These are phyloP conservation scores for Metopia argyrocephala DNA, from an alignment of 2,888 invertebrate species.

Conservation along the genomic window DNA sequence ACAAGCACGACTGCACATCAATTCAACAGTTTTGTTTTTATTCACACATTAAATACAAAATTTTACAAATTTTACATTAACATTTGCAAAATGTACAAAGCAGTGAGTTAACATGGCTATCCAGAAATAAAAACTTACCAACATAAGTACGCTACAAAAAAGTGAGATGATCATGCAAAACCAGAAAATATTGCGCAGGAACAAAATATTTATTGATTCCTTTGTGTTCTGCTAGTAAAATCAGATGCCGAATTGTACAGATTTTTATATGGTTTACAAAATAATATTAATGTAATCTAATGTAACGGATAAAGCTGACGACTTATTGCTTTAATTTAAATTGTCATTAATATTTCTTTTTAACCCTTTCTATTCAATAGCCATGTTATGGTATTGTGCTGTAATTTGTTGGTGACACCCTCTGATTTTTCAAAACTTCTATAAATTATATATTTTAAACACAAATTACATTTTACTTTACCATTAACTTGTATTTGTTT, in stretches of 20 bases:
- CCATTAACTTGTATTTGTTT: neutral
- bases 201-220: slow-evolving; percentile 40
- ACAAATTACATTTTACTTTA: neutral
- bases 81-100: slow-evolving; percentile 51
- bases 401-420: neutral
- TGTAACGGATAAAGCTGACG: neutral
- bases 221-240: neutral
- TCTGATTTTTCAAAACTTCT: neutral
- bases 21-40: slow-evolving; percentile 36
- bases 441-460: neutral
- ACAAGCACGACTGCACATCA: slow-evolving; percentile 42
- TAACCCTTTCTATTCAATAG: neutral
- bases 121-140: slow-evolving; percentile 4
- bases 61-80: slow-evolving; percentile 48
- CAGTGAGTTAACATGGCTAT: slow-evolving; percentile 9
- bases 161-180: slow-evolving; percentile 21
- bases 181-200: slow-evolving; percentile 22
- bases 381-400: too few species aligned
- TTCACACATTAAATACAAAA: slow-evolving; percentile 50
- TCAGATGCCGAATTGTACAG: slow-evolving; percentile 16
- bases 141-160: slow-evolving; percentile 9
- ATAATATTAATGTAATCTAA: neutral
- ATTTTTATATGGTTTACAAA: neutral
- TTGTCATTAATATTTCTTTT: neutral
- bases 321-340: neutral